Evolutionary conservation across 2,113 vertebrate genomes (phyloP).

Genomic region (Grammomys dolichurus): DNA sequence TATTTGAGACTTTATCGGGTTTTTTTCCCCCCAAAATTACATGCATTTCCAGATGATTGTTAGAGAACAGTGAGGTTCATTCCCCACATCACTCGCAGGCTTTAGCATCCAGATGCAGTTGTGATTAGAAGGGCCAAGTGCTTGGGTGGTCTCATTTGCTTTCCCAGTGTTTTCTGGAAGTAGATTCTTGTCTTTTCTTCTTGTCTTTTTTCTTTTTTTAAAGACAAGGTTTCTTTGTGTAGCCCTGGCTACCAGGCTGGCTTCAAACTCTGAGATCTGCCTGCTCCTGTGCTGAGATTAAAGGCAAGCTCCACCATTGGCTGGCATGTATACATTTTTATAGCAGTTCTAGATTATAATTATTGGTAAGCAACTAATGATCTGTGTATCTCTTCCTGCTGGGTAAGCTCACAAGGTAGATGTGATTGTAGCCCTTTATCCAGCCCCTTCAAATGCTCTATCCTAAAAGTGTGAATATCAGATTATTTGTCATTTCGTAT

Average conservation of each 20-base stretch:
- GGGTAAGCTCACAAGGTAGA: background rate
- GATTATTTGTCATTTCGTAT: background rate
- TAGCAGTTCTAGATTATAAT: conserved; percentile 1
- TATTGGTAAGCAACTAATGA: background rate
- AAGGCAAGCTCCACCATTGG: too few species aligned
- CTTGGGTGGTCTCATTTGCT: background rate
- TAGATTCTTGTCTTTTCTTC: background rate
- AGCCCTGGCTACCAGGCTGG: too few species aligned
- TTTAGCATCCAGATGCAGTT: background rate
- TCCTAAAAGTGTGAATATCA: conserved; percentile 14
- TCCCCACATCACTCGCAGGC: background rate
- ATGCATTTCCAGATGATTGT: conserved; percentile 3
- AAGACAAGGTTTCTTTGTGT: too few species aligned
- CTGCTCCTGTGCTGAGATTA: too few species aligned
- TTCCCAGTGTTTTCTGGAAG: conserved; percentile 39
- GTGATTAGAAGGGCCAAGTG: background rate
- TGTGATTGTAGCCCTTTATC: background rate
- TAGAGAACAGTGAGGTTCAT: background rate
- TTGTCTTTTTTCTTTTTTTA: too few species aligned
- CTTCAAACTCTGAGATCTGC: too few species aligned
- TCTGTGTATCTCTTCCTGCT: background rate
- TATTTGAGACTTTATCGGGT: background rate
- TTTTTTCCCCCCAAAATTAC: conserved; percentile 11
- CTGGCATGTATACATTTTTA: background rate
- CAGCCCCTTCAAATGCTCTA: background rate